Base-by-base conservation (phyloP, 2,113 vertebrate species). In the Seriola dumerili region DNA sequence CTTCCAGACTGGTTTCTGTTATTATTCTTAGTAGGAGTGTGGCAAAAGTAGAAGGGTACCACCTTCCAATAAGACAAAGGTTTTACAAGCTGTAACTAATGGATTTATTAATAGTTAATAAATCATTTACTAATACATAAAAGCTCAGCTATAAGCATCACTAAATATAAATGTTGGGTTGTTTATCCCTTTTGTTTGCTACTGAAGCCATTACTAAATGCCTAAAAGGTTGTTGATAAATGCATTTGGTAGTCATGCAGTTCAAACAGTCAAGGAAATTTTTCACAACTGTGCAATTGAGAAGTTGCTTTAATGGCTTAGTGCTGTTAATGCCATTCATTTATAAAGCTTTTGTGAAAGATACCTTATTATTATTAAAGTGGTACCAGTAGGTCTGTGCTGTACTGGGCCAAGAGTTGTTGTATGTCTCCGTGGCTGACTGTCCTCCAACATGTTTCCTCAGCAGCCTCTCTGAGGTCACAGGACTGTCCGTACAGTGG, bases 401-500 rank as follows among this genome's bases (percentile, higher is more conserved):
- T 29, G n/a, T 38, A 12, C 25, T 11, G 42, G 2, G 19, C 9
- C 29, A 38, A 1, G n/a, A 4, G 5, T n/a, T 61, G 16, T 52
- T 58, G 29, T 17, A 13, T 34, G 5, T 55, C 3, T 42, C 36
- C 14, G 10, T 23, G 7, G 16, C 48, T 87, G 25, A 63, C 23
- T 4, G 14, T 57, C 21, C 16, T 74, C 38, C 32, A 9, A 40
- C 6, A 8, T 62, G 23, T 81, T 23, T 70, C 50, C 59, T 57
- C 90, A 68, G 42, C 93, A 94, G 96, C 96, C 91, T 96, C 96
- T 54, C 88, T 96, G 88, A 95, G 96, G 84, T 94, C 96, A n/a
- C 97, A 96, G 72, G 97, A 97, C 72, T 90, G 95, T 88, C 96
- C 96, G 32, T 97, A 95, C 93, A 92, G 90, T 0, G 96, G 96